Percentiles rank a stretch among this genome's conserved stretches.
These are phyloP conservation scores for Brachyptera putata DNA, from an alignment of 2,888 invertebrate species.

Conservation along the genomic window DNA sequence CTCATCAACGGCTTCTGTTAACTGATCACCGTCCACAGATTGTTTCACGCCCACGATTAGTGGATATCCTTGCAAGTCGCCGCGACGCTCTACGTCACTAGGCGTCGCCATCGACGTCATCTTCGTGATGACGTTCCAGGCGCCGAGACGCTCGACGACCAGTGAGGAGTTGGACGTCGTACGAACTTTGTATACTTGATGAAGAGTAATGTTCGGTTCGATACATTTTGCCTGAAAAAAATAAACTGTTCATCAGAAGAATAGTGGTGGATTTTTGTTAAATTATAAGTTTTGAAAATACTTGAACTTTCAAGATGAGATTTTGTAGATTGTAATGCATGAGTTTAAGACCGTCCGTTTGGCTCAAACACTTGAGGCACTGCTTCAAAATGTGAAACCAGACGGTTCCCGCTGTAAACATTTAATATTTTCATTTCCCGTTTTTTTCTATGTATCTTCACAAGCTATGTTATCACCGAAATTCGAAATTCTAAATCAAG, in stretches of 20 bases:
- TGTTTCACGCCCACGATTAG: constrained; percentile 47
- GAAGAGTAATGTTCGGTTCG: constrained; percentile 39
- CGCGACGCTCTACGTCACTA: constrained; percentile 39
- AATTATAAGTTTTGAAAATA: background rate
- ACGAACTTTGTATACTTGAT: constrained; percentile 43
- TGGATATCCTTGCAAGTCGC: constrained; percentile 40
- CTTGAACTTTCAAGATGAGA: no score
- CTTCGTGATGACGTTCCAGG: constrained; percentile 40
- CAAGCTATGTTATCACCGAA: no score
- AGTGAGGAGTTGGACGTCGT: constrained; percentile 40
- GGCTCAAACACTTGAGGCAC: no score
- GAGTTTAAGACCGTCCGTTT: no score
- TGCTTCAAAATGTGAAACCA: no score
- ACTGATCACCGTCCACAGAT: background rate
- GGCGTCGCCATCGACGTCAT: constrained; percentile 37
- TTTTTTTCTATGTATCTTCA: no score
- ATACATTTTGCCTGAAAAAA: constrained; percentile 35
- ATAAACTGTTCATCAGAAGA: constrained; percentile 11
- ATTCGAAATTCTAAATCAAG: no score
- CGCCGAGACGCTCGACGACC: constrained; percentile 40
- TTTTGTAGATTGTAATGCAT: no score
- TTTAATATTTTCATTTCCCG: no score
- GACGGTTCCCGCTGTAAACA: no score
- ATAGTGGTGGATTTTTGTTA: background rate
- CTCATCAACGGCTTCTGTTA: constrained; percentile 46